Evolutionary conservation across 1,140 invertebrate genomes (phyloP).

Genomic region (Dendrolimus kikuchii): DNA sequence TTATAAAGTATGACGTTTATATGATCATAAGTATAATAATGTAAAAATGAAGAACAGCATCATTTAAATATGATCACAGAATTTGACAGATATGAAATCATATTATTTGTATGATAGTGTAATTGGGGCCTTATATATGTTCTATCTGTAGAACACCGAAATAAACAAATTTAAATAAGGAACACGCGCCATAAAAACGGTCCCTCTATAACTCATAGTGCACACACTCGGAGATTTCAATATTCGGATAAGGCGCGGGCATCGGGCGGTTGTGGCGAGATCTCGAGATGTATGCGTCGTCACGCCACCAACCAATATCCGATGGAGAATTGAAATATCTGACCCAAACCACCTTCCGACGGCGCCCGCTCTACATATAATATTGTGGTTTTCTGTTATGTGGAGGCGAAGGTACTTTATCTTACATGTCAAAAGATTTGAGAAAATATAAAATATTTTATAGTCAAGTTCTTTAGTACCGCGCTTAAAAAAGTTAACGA

Average conservation of each 20-base stretch:
- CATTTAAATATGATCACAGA: too few relatives aligned
- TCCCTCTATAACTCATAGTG: slow-evolving; percentile 22
- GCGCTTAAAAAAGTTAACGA: too few relatives aligned
- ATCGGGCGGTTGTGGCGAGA: slow-evolving; percentile 19
- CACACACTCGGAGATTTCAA: slow-evolving; percentile 38
- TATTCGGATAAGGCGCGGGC: slow-evolving; percentile 45
- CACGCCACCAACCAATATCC: slow-evolving; percentile 52
- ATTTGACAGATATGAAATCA: too few relatives aligned
- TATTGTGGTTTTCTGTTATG: neutral
- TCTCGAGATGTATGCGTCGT: slow-evolving; percentile 50
- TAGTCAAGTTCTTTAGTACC: too few relatives aligned
- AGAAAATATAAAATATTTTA: too few relatives aligned
- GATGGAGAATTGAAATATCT: slow-evolving; percentile 58
- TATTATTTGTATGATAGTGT: too few relatives aligned
- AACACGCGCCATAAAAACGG: slow-evolving; percentile 20
- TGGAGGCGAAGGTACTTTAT: neutral
- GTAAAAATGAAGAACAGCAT: too few relatives aligned
- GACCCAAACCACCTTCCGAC: slow-evolving; percentile 20
- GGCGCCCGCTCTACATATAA: neutral
- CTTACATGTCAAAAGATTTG: too few relatives aligned
- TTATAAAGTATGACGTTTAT: too few relatives aligned
- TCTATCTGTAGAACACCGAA: neutral
- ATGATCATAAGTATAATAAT: too few relatives aligned
- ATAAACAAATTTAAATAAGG: neutral
- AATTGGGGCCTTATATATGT: too few relatives aligned